Conservation (phyloP, 2,113 vertebrate genomes). For the Stigmatopora nigra region DNA sequence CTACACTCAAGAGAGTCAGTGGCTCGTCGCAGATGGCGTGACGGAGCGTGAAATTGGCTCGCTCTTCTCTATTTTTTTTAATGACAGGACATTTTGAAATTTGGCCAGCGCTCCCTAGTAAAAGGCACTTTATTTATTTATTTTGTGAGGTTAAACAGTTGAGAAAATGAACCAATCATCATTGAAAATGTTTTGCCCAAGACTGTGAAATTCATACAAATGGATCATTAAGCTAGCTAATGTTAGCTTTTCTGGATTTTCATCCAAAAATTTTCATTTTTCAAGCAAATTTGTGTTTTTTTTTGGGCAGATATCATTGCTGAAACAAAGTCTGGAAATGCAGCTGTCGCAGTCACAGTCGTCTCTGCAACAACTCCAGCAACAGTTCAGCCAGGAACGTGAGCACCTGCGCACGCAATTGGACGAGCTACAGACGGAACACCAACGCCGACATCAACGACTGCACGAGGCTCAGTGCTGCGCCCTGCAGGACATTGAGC, state of each 20-base stretch:
- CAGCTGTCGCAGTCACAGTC: conserved; percentile 96
- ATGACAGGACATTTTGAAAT: not conserved
- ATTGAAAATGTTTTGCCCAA: not conserved
- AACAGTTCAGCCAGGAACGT: conserved; percentile 90
- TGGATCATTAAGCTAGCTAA: no score
- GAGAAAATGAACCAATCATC: no score
- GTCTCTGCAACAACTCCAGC: conserved; percentile 92
- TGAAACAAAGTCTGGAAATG: conserved; percentile 98
- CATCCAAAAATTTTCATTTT: no score
- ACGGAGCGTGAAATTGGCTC: not conserved
- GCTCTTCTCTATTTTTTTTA: not conserved
- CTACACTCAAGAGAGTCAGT: no score
- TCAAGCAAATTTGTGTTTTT: not conserved
- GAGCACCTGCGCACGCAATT: conserved; percentile 91
- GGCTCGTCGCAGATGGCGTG: not conserved
- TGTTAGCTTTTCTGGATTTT: no score
- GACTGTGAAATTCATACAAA: no score
- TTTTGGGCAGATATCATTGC: conserved; percentile 80
- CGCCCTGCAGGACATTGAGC: conserved; percentile 86
- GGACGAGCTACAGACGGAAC: conserved; percentile 88
- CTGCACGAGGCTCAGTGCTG: conserved; percentile 88
- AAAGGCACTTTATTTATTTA: not conserved
- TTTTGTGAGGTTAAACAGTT: no score
- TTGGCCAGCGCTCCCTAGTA: not conserved
- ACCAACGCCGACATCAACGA: conserved; percentile 84